Conservation (phyloP, 2,888 invertebrate genomes). For the Himalopsyche japonica region DNA sequence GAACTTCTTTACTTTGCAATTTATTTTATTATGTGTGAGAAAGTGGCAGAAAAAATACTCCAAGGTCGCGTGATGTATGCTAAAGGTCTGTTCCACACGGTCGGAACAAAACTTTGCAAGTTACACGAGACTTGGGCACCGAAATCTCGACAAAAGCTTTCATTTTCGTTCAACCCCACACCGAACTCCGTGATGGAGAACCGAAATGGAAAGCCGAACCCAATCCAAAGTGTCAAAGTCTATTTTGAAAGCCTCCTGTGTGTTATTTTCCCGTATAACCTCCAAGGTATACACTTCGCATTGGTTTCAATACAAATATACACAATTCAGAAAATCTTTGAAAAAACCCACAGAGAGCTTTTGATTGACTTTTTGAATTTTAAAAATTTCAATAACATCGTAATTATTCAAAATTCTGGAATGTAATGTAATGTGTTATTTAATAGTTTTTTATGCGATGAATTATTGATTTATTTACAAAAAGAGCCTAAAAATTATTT, state of each 20-base stretch:
- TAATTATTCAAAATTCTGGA: no score
- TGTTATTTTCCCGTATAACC: constrained; percentile 32
- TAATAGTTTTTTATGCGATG: no score
- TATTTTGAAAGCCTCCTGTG: constrained; percentile 40
- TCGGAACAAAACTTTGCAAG: constrained; percentile 30
- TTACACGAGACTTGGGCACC: constrained; percentile 31
- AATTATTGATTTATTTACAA: no score
- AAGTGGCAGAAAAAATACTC: constrained; percentile 14
- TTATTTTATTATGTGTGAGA: constrained; percentile 12
- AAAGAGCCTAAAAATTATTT: no score
- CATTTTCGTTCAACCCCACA: constrained; percentile 34
- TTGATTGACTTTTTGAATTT: neutral
- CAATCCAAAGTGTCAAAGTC: constrained; percentile 40
- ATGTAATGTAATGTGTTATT: no score
- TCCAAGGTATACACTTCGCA: constrained; percentile 13
- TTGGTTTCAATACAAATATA: neutral
- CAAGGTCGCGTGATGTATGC: constrained; percentile 27
- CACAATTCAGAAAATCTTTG: neutral
- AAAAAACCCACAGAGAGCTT: neutral
- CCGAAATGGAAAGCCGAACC: constrained; percentile 35
- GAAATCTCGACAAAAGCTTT: constrained; percentile 40
- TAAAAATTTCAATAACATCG: neutral
- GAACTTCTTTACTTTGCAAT: constrained; percentile 12
- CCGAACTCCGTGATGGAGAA: constrained; percentile 9
- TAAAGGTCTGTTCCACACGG: constrained; percentile 31